These are phyloP conservation scores for Zaprionus lachaisei DNA, from an alignment of 1,140 invertebrate species.

Conservation along the genomic window DNA sequence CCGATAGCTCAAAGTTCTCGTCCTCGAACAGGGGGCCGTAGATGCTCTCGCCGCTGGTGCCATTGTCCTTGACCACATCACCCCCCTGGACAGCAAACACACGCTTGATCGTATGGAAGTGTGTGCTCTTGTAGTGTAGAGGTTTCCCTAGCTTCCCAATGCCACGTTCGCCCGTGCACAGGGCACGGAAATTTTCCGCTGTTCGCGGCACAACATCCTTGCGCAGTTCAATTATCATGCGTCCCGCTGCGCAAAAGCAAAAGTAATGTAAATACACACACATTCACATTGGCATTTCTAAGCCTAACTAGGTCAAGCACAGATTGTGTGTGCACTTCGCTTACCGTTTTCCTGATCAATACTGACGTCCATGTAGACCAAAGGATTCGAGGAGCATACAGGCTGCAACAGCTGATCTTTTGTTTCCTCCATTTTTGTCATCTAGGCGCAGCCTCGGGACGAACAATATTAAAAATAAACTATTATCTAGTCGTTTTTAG, in stretches of 20 bases:
- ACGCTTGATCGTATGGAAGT: conserved; percentile 90
- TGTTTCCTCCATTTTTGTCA: conserved; percentile 50
- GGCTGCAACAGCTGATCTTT: conserved; percentile 48
- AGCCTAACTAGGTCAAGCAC: conserved; percentile 32
- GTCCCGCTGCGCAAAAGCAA: conserved; percentile 87
- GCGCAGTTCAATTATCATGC: conserved; percentile 92
- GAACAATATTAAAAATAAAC: conserved; percentile 6
- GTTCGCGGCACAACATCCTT: conserved; percentile 95
- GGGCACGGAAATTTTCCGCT: conserved; percentile 94
- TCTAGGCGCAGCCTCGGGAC: conserved; percentile 25
- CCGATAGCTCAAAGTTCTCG: conserved; percentile 93
- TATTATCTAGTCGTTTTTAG: conserved; percentile 2
- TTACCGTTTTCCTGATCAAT: conserved; percentile 87
- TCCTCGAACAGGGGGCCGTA: conserved; percentile 95
- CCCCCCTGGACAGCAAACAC: conserved; percentile 94
- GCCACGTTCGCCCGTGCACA: conserved; percentile 95
- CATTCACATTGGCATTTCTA: background rate
- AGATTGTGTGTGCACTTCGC: conserved; percentile 26
- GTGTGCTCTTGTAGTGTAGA: conserved; percentile 90
- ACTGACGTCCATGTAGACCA: conserved; percentile 89
- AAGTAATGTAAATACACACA: background rate
- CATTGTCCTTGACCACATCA: conserved; percentile 91
- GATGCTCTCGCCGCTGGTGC: conserved; percentile 96
- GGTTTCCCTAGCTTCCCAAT: conserved; percentile 88
- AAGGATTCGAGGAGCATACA: conserved; percentile 84